Evolutionary conservation across 2,113 vertebrate genomes (phyloP).

Genomic region (Mixornis gularis): DNA sequence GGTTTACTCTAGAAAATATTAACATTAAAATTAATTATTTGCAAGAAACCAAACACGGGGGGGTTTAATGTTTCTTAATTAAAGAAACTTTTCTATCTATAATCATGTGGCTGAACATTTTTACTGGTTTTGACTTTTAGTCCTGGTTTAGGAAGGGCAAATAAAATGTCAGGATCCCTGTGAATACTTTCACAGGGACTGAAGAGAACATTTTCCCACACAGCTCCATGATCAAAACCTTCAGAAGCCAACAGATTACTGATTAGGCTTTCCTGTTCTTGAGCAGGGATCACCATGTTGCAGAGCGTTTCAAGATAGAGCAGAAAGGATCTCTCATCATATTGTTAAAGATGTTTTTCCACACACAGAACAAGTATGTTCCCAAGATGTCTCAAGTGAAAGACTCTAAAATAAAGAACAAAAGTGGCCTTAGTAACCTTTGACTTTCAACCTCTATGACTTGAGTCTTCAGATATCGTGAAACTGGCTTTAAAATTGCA

Average conservation of each 20-base stretch:
- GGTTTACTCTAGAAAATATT: not conserved
- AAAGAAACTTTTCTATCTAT: not conserved
- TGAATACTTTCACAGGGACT: not conserved
- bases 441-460: not conserved
- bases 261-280: constrained; percentile 5
- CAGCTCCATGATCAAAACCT: not conserved
- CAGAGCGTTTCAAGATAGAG: not conserved
- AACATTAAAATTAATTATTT: not conserved
- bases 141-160: not conserved
- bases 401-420: not conserved
- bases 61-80: not conserved
- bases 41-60: not conserved
- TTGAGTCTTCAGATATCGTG: not conserved
- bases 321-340: constrained; percentile 26
- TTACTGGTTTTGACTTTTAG: not conserved
- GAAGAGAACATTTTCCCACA: constrained; percentile 21
- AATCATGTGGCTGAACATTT: rapidly evolving
- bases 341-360: constrained; percentile 20
- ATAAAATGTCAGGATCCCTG: not conserved
- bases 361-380: not conserved
- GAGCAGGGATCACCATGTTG: not conserved
- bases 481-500: not conserved
- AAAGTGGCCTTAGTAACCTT: not conserved
- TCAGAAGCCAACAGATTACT: constrained; percentile 3
- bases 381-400: not conserved